Evolutionary conservation across 23 tunicate genomes (phyloP), one percentile per base, ranked within the genome.

Genomic region (Trididemnum nubilum): DNA sequence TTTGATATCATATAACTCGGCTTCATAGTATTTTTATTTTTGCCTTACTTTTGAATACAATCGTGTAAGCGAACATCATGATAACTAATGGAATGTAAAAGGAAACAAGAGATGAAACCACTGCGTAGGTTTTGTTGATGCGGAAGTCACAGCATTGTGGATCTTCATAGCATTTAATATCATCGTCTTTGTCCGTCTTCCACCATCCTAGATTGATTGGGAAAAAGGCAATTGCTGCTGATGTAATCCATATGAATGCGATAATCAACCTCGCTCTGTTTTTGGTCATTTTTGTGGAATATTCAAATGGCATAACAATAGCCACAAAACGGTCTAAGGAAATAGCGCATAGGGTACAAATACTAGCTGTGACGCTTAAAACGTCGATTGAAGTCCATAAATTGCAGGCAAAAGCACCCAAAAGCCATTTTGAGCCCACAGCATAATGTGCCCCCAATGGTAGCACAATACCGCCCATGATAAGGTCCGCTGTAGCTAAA

Each of bases 361-460:
- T 93, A 80, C 93, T 87, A 4, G 98, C 98, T 9, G 98, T 93
- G 33, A 93, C 98, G 70, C 84, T 87, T n/a, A 93, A 82, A n/a
- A 93, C 93, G 33, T 93, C 98, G 26, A 93, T 64, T 5, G 90
- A 93, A 7, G 87, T 88, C 98, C 98, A 93, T 3, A 88, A 51
- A 44, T 81, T 73, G 64, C 98, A 93, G 25, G 38, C 71, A 18
- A 82, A 33, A 7, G 19, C n/a, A 0, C 98, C 93, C 34, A 93
- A 82, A 2, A 28, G 65, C 98, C 98, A 93, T 69, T 73, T 67
- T 4, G 85, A 78, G 23, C 81, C 75, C 0, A 80, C 63, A 18
- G 84, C 86, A 71, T 80, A 54, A 63, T 86, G 92, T 3, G 78
- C 36, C 21, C 98, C 88, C 22, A 93, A 2, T 0, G 98, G 98